Evolutionary conservation across 1,140 invertebrate genomes (phyloP), one percentile per base, ranked within the genome.

Genomic region (Drosophila cardini): DNA sequence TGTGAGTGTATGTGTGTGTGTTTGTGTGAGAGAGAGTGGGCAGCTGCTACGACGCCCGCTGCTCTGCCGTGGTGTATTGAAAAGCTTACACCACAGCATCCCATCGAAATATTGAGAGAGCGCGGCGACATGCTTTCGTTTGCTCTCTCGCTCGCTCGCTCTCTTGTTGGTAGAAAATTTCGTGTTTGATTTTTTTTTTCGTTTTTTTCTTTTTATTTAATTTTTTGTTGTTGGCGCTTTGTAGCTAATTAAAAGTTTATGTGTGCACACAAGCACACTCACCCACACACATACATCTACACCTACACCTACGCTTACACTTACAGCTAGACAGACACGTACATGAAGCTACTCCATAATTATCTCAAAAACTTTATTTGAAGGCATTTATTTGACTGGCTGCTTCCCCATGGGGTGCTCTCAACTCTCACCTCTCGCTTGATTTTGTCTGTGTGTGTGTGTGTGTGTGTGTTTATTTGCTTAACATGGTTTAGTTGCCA

Each of bases 171-270:
- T 36, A 4, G 9, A 2, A 72, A 75, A 72, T 68, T 64, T 72
- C 34, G 69, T 72, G 76, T 78, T 77, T 76, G 5, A 6, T 43
- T 43, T 43, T 13, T 43, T 13, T 18, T 48, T 26, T 21, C 8
- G 18, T 46, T 2, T 46, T 46, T 18, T 46, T 43, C 10, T 43
- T 50, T 16, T 3, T 46, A 21, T 3, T 53, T 11, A n/a, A n/a
- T n/a, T n/a, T n/a, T n/a, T n/a, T n/a, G n/a, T 38, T 78, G 72
- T 80, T 87, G 83, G 79, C 79, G 83, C 79, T 80, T 87, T 84
- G 83, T 77, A 89, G 83, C 83, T 87, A 87, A 87, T 87, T 87
- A 87, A 87, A 86, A 86, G 68, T 86, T 86, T 76, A 84, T 83
- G 76, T 76, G 83, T 43, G 34, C 43, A 60, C 40, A 78, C n/a